Conservation (phyloP, 1,140 invertebrate species). For the Calliopsis andreniformis region DNA sequence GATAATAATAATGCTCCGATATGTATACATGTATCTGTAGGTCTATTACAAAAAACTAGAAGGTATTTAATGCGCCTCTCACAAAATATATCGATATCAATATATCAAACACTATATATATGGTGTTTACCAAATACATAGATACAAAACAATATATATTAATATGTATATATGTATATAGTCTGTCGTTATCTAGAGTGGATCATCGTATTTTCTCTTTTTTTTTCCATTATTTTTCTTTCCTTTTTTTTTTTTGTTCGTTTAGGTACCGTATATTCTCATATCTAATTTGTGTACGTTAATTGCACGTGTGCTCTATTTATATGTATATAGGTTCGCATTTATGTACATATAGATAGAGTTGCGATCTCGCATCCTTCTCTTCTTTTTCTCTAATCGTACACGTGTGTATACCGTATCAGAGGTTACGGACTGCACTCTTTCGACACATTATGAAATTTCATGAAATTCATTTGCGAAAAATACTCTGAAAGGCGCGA, state of each 20-base stretch:
- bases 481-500: constrained; percentile 74
- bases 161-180: constrained; percentile 62
- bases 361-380: constrained; percentile 36
- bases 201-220: constrained; percentile 50
- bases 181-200: constrained; percentile 71
- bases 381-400: constrained; percentile 19
- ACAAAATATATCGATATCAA: constrained; percentile 80
- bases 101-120: constrained; percentile 77
- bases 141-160: constrained; percentile 75
- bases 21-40: constrained; percentile 67
- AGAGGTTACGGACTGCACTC: constrained; percentile 34
- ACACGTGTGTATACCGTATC: constrained; percentile 1
- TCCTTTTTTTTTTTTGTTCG: constrained; percentile 6
- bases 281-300: constrained; percentile 53
- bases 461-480: constrained; percentile 84
- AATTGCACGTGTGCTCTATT: constrained; percentile 63
- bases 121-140: constrained; percentile 71
- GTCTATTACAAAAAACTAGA: constrained; percentile 78
- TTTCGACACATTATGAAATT: constrained; percentile 82
- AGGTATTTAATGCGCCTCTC: constrained; percentile 74
- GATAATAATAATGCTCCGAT: constrained; percentile 72
- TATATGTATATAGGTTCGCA: constrained; percentile 66
- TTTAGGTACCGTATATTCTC: constrained; percentile 65
- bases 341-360: constrained; percentile 69
- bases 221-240: neutral